A percentile compares a stretch with the other conserved stretches of the same genome.
These are phyloP conservation scores for Melolontha melolontha DNA, from an alignment of 2,888 invertebrate genomes.

Conservation along the genomic window DNA sequence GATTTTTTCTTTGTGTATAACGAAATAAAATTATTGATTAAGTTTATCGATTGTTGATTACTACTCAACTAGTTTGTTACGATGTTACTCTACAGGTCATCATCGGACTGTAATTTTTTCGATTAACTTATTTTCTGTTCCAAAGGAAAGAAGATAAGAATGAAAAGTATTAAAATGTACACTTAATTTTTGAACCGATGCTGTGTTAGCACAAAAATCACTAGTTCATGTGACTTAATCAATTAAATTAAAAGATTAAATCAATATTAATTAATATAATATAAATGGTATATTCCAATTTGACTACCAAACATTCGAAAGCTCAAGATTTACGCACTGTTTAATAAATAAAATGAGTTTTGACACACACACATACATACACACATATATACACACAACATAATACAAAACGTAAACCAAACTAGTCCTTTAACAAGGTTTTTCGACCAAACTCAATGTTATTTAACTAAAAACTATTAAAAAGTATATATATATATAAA, in stretches of 20 bases:
- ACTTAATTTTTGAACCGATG: slow-evolving; percentile 26
- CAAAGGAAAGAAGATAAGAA: too few species aligned
- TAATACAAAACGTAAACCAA: slow-evolving; percentile 57
- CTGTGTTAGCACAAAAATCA: slow-evolving; percentile 48
- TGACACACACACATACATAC: slow-evolving; percentile 12
- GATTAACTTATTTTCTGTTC: too few species aligned
- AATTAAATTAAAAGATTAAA: slow-evolving; percentile 8
- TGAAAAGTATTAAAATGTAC: too few species aligned
- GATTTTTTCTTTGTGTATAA: too few species aligned
- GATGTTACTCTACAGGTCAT: background rate
- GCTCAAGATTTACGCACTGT: slow-evolving; percentile 48
- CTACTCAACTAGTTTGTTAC: too few species aligned
- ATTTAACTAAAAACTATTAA: slow-evolving; percentile 37
- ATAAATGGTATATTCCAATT: slow-evolving; percentile 40
- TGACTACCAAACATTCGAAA: slow-evolving; percentile 44
- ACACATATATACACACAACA: slow-evolving; percentile 15
- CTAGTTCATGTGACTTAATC: slow-evolving; percentile 45
- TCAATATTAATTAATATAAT: too few species aligned
- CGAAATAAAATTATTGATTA: too few species aligned
- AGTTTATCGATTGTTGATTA: too few species aligned
- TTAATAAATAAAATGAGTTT: slow-evolving; percentile 2
- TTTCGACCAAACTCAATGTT: slow-evolving; percentile 58
- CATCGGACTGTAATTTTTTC: slow-evolving; percentile 5
- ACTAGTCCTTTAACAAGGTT: slow-evolving; percentile 60
- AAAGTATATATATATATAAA: slow-evolving; percentile 45